A percentile compares a stretch with the other conserved stretches of the same genome.
Evolutionary conservation across 2,113 vertebrate genomes (phyloP).

Genomic region (Pipa parva): DNA sequence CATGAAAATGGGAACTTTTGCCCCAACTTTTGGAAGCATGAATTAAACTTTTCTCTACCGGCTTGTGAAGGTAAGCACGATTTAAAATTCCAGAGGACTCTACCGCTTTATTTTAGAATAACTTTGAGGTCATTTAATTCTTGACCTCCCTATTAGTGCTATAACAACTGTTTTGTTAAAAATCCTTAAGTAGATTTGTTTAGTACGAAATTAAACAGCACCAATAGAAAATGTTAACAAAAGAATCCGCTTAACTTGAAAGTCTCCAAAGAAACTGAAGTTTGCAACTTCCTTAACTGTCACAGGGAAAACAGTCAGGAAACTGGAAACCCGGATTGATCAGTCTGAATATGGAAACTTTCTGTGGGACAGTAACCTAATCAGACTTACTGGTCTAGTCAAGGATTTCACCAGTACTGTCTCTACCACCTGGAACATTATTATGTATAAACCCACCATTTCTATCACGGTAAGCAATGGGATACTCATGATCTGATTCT

Average conservation of each 20-base stretch:
- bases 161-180: too few relatives aligned
- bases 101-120: too few relatives aligned
- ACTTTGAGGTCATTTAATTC: too few relatives aligned
- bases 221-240: too few relatives aligned
- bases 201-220: too few relatives aligned
- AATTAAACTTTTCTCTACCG: slow-evolving; percentile 45
- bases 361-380: slow-evolving; percentile 52
- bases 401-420: slow-evolving; percentile 32
- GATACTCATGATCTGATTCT: neutral
- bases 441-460: slow-evolving; percentile 57
- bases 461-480: slow-evolving; percentile 53
- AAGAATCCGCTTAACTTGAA: too few relatives aligned
- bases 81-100: neutral
- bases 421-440: slow-evolving; percentile 60
- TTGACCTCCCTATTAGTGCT: too few relatives aligned
- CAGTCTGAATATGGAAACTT: slow-evolving; percentile 49
- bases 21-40: slow-evolving; percentile 55
- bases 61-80: slow-evolving; percentile 54
- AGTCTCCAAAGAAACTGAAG: neutral
- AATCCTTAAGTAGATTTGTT: too few relatives aligned
- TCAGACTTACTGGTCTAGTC: slow-evolving; percentile 61
- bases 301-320: slow-evolving; percentile 51
- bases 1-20: slow-evolving; percentile 50
- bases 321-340: slow-evolving; percentile 53
- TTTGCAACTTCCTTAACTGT: neutral